Evolutionary conservation across 2,113 vertebrate species (phyloP), one percentile per base, ranked within the genome.

Genomic region (Acanthochromis polyacanthus): DNA sequence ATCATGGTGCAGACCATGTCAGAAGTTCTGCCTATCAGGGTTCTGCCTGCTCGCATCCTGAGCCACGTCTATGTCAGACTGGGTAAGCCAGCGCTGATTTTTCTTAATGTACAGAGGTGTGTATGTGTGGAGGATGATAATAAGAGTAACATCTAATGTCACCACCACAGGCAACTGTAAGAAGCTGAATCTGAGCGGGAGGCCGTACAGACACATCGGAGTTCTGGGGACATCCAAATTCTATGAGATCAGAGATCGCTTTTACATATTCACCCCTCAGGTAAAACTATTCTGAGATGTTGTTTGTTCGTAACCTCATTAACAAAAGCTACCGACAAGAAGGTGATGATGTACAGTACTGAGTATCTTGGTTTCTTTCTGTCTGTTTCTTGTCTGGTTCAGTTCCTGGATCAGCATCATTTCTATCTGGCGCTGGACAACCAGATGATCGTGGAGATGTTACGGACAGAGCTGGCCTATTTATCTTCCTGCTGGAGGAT

Each of bases 371-470:
- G 5, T 45, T 62, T 40, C 28, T 2, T 36, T 38, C 38, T 69
- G 1, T 16, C 11, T 25, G 2, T 12, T 23, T 22, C 19, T n/a
- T 5, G 30, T n/a, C 15, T 23, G 45, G 5, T 70, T 5, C 75
- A 99, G 98, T 99, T 99, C 88, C 94, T 98, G 23, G 98, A 99
- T 89, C 97, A 98, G 87, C 97, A 99, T 88, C 98, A 99, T 86
- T 99, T 99, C 95, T 99, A 99, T 90, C 90, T 99, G 93, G 98
- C 98, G 3, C 93, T 99, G 93, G 98, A 99, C 94, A 99, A 97
- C 40, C 97, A 96, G 92, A 99, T 99, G 98, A 98, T 99, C 14
- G 97, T 99, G 83, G 98, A 99, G 86, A 99, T 99, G 98, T 91
- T 99, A 75, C 93, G 96, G 25, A 99, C 94, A 0, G 97, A 99